Conservation (phyloP, 2,113 vertebrate genomes). For the Syngnathus scovelli region DNA sequence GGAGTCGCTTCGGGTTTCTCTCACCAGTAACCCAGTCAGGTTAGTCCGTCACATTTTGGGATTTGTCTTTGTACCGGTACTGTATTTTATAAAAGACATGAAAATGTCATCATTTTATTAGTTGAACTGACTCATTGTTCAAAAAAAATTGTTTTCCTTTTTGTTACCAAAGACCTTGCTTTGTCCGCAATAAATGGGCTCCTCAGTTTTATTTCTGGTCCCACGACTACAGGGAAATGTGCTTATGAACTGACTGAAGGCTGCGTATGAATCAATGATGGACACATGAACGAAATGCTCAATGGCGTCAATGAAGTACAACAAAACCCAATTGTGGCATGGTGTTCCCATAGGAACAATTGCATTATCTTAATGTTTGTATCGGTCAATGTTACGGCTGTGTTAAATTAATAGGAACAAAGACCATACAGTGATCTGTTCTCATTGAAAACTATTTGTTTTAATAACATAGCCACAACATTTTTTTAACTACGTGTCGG, state of each 20-base stretch:
- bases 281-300: constrained; percentile 56
- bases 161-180: constrained; percentile 29
- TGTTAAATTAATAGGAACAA: constrained; percentile 3
- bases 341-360: constrained; percentile 20
- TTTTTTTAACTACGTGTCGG: neutral
- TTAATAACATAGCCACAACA: neutral
- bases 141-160: constrained; percentile 2
- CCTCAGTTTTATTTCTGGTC: constrained; percentile 60
- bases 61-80: neutral
- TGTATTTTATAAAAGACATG: constrained; percentile 12
- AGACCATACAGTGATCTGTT: constrained; percentile 12
- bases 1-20: constrained; percentile 92
- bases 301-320: constrained; percentile 43
- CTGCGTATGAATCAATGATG: constrained; percentile 61
- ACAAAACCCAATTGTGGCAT: constrained; percentile 35
- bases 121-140: neutral
- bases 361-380: constrained; percentile 39
- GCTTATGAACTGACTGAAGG: constrained; percentile 62
- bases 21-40: constrained; percentile 99
- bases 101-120: constrained; percentile 7
- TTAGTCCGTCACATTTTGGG: constrained; percentile 50
- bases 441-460: constrained; percentile 17
- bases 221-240: constrained; percentile 33
- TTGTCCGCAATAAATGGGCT: constrained; percentile 43
- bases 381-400: constrained; percentile 8